Percentiles rank a stretch among this genome's conserved stretches.
phyloP scores from a whole-genome alignment of 2,797 vertebrate genomes.

The Gephyroberyx darwinii region DNA sequence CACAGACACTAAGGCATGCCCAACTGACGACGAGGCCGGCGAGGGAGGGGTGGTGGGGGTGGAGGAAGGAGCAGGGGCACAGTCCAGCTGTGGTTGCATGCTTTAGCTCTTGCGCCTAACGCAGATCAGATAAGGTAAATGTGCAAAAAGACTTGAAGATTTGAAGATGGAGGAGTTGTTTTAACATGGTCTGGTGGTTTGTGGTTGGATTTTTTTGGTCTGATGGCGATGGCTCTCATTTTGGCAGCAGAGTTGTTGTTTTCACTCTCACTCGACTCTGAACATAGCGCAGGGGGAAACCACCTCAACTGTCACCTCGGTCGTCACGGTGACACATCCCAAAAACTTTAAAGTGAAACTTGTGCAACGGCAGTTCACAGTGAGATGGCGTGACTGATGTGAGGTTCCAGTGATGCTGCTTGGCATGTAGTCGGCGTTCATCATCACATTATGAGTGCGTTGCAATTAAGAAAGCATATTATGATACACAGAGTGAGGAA shows the following conservation, averaged over 20 bases:
- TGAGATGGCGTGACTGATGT: constrained; percentile 1
- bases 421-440: background rate
- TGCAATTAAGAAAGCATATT: no score
- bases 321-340: constrained; percentile 17
- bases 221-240: constrained; percentile 15
- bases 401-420: background rate
- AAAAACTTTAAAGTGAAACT: constrained; percentile 17
- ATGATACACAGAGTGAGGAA: no score
- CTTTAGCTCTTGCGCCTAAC: background rate
- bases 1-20: constrained; percentile 13
- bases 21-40: background rate
- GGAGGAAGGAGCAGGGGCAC: no score
- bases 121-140: no score
- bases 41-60: no score
- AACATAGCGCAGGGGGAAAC: constrained; percentile 23
- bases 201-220: constrained; percentile 10
- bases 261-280: background rate
- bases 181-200: background rate
- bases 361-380: background rate
- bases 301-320: background rate
- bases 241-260: constrained; percentile 4
- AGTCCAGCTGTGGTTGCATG: constrained; percentile 6
- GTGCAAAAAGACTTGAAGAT: no score
- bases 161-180: background rate
- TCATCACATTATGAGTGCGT: no score